Evolutionary conservation across 2,113 vertebrate species (phyloP), one percentile per base, ranked within the genome.

Genomic region (Platanista minor): DNA sequence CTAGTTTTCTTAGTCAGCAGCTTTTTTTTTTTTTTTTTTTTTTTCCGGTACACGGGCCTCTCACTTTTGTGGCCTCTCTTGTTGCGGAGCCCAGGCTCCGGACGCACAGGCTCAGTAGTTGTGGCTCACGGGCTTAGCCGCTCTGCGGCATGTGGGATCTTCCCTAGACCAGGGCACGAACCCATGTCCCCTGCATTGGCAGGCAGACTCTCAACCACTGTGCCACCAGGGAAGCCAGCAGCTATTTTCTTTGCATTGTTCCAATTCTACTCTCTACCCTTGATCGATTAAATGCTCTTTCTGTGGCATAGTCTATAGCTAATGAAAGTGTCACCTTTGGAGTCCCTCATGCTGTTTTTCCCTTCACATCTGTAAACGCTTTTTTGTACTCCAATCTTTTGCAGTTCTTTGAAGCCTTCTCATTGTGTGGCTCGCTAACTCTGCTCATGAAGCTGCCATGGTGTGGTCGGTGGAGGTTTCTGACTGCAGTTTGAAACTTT

Each of bases 361-460:
- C 85, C 91, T 96, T 91, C 87, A 71, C 52, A 57, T 90, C 74
- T 95, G 5, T 91, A 93, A 94, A 87, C 21, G 0, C 39, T 75
- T 85, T 94, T 97, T 46, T 75, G 41, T 91, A 46, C 3, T 78
- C 72, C 85, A 91, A 41, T 61, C 74, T 97, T 97, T 97, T 21
- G n/a, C 17, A 13, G 67, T 33, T 83, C 75, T 97, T 96, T 97
- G 93, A 97, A 95, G 74, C 71, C 67, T 84, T 77, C 86, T 96
- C 36, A 59, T 95, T 91, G 82, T 72, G 31, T 69, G 61, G n/a
- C 52, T 87, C 46, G 59, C 67, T 89, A 82, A 52, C 86, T 77
- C n/a, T 39, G 93, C 93, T 93, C 74, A 66, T 15, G 29, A 41
- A 87, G 71, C 64, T 92, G 43, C 49, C 57, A 2, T 23, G 72